Evolutionary conservation across 2,888 invertebrate species (phyloP).

Genomic region (Apodemia mormo): DNA sequence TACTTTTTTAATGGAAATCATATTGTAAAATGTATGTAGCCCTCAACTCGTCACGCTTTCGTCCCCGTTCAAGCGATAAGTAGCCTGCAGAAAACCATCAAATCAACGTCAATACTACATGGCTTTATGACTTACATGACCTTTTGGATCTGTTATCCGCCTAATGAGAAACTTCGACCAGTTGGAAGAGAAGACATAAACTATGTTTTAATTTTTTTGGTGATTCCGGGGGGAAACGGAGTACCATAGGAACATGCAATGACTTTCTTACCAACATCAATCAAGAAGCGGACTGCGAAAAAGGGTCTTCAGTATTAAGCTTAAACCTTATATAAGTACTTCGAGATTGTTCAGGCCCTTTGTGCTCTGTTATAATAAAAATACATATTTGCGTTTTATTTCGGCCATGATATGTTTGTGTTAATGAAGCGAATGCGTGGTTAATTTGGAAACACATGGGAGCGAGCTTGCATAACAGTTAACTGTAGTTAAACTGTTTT

Average conservation of each 20-base stretch:
- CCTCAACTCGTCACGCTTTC: not conserved
- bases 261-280: too few species aligned
- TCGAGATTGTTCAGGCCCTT: too few species aligned
- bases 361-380: not conserved
- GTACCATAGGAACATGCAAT: too few species aligned
- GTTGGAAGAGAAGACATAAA: too few species aligned
- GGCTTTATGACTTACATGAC: too few species aligned
- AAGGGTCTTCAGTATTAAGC: too few species aligned
- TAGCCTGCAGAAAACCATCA: not conserved
- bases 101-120: not conserved
- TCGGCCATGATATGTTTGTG: slow-evolving; percentile 12
- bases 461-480: slow-evolving; percentile 29
- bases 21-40: not conserved
- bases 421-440: slow-evolving; percentile 31
- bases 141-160: too few species aligned
- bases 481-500: slow-evolving; percentile 36
- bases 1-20: not conserved
- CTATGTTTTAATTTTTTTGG: too few species aligned
- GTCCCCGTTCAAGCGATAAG: not conserved
- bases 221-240: too few species aligned
- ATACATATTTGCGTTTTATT: not conserved
- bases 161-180: too few species aligned
- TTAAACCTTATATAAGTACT: too few species aligned
- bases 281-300: too few species aligned
- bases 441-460: slow-evolving; percentile 31